phyloP scores from a whole-genome alignment of 1,140 invertebrate genomes.

The Aphaenogaster rudis region DNA sequence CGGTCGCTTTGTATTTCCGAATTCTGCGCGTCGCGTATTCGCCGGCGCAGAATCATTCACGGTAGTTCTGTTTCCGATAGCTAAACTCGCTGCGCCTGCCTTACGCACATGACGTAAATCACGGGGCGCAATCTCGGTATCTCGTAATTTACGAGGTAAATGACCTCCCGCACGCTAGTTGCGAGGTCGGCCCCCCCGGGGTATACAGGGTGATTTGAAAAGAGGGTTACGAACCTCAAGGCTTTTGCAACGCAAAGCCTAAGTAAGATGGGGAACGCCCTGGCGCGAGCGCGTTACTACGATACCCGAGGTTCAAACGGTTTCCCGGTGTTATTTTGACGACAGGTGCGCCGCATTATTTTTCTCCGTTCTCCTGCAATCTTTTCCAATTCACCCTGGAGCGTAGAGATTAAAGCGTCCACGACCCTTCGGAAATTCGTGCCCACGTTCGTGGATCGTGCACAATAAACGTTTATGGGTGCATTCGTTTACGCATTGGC shows the following conservation, averaged over 20 bases:
- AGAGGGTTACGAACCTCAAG: slow-evolving; percentile 15
- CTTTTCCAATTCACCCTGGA: not conserved
- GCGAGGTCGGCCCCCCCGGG: not conserved
- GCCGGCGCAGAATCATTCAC: slow-evolving; percentile 44
- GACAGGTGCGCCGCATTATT: slow-evolving; percentile 10
- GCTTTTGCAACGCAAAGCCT: not conserved
- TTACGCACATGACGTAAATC: slow-evolving; percentile 64
- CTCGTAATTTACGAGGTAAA: slow-evolving; percentile 61
- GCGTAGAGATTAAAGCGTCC: not conserved
- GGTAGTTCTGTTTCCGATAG: slow-evolving; percentile 59
- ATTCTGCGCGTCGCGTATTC: slow-evolving; percentile 30
- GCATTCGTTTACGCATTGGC: too few relatives aligned
- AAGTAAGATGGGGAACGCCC: slow-evolving; percentile 1
- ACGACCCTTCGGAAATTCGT: not conserved
- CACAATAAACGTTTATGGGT: not conserved
- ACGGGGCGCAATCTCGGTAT: slow-evolving; percentile 58
- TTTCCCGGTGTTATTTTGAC: not conserved
- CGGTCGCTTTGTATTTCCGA: slow-evolving; percentile 30
- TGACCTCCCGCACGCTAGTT: slow-evolving; percentile 13
- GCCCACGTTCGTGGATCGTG: too few relatives aligned
- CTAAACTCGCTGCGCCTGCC: slow-evolving; percentile 49
- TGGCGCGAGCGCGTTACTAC: not conserved
- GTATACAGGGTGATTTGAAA: slow-evolving; percentile 33
- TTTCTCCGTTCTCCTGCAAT: not conserved
- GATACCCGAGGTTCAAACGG: not conserved